Percentiles rank a stretch among this genome's conserved stretches.
These are phyloP conservation scores for Amblyopsis rosae DNA, from an alignment of 2,113 vertebrate species.

Conservation along the genomic window DNA sequence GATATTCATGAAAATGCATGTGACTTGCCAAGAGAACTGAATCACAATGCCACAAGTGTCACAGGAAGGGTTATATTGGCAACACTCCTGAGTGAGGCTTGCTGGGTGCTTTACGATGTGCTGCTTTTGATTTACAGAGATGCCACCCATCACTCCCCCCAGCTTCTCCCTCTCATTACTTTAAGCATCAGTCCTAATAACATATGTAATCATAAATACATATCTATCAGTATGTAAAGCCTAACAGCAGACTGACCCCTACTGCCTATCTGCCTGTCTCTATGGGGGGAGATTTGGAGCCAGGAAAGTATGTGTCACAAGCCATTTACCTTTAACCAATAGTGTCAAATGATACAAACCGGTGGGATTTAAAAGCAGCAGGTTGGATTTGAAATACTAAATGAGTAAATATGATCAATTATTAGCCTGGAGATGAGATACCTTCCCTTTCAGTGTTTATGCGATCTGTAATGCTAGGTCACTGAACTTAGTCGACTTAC, in stretches of 20 bases:
- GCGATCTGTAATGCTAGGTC: no score
- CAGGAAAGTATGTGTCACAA: slow-evolving; percentile 37
- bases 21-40: not conserved
- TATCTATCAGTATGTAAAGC: slow-evolving; percentile 10
- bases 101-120: not conserved
- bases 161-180: not conserved
- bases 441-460: not conserved
- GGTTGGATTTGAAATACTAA: not conserved
- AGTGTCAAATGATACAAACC: slow-evolving; percentile 26
- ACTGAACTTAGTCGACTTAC: not conserved
- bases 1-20: not conserved
- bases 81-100: not conserved
- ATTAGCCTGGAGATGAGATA: not conserved
- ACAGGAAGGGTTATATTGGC: not conserved
- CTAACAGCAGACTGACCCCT: slow-evolving; percentile 7
- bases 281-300: slow-evolving; percentile 5
- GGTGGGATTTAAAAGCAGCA: no score
- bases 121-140: not conserved
- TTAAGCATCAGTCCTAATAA: not conserved
- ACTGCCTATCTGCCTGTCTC: not conserved
- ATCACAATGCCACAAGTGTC: not conserved
- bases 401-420: not conserved
- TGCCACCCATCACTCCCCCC: not conserved
- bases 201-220: not conserved
- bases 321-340: slow-evolving; percentile 56